Percentiles rank a stretch among this genome's conserved stretches.
Conservation (phyloP, 2,113 vertebrate species). For the Microcebus tavaratra region DNA sequence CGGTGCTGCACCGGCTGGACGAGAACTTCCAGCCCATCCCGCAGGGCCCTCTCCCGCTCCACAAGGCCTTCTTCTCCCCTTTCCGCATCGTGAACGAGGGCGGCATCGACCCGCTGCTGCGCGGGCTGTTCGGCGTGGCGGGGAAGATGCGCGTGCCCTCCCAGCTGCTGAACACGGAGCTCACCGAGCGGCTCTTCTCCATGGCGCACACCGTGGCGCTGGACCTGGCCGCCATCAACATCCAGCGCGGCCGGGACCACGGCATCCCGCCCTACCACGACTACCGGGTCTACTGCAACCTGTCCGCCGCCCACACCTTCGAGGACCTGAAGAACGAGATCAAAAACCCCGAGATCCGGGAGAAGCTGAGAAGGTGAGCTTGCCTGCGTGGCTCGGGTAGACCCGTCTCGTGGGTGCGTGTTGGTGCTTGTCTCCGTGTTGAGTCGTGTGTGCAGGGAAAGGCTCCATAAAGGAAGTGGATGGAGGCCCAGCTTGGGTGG, state of each 20-base stretch:
- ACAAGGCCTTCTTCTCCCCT: conserved; percentile 98
- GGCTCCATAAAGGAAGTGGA: no score
- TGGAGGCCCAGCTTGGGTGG: neutral
- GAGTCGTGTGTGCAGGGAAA: neutral
- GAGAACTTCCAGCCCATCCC: conserved; percentile 93
- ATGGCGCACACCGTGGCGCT: conserved; percentile 97
- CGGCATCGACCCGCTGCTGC: conserved; percentile 96
- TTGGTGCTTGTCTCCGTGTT: neutral
- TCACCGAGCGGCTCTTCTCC: conserved; percentile 97
- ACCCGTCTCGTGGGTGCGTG: neutral
- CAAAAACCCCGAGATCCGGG: conserved; percentile 91
- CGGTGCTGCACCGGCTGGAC: conserved; percentile 93
- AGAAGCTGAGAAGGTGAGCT: conserved; percentile 92
- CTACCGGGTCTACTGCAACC: conserved; percentile 97
- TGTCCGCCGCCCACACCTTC: conserved; percentile 92
- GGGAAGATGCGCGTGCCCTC: conserved; percentile 97
- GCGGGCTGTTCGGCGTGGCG: conserved; percentile 94
- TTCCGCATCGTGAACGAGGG: conserved; percentile 98
- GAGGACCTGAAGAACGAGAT: conserved; percentile 97
- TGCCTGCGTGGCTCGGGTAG: fast-evolving
- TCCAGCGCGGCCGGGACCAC: conserved; percentile 97
- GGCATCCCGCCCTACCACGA: conserved; percentile 98
- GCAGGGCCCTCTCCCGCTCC: conserved; percentile 95
- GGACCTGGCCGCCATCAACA: conserved; percentile 98
- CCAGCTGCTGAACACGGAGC: conserved; percentile 96